Evolutionary conservation across 2,888 invertebrate species (phyloP), one percentile per base, ranked within the genome.

Genomic region (Watsonalla binaria): DNA sequence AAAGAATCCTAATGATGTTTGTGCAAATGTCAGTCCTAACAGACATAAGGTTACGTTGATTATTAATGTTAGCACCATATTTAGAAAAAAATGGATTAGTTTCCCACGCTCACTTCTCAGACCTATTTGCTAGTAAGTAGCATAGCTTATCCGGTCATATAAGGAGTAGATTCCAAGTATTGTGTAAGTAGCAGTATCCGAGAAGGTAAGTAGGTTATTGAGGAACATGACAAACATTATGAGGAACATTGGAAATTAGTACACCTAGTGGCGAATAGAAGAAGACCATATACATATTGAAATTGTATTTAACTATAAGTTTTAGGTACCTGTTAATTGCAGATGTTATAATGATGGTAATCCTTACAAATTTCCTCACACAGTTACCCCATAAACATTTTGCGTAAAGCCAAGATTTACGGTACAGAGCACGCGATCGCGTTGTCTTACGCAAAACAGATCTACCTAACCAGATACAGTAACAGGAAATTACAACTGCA

Each of bases 401-500:
- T 60, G 55, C 60, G 61, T 54, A 65, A 62, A 63, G 56, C 51
- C 59, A 51, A 61, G 69, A 70, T 77, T 71, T 64, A 73, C 72
- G 65, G 68, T 70, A 63, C 58, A 53, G 62, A 56, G 55, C 66
- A 65, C 65, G 62, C 70, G 57, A 60, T 54, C 63, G 63, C 57
- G 56, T 56, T 55, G 47, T 46, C 62, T 74, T 76, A 63, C 72
- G 70, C 65, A 75, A 66, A 66, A 47, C 33, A 61, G 59, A 53
- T 52, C 57, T 58, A 56, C 52, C 60, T 59, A 57, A 56, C 55
- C 50, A 57, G 54, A 61, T 56, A 61, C 57, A 59, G 51, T 57
- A 63, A 60, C 67, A 73, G 72, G 74, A 76, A 74, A 74, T 71
- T 64, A 68, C 67, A 65, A 59, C 54, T 53, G 61, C 58, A 60